A percentile compares a stretch with the other conserved stretches of the same genome.
These are phyloP conservation scores for Hedya salicella DNA, from an alignment of 2,888 invertebrate species.

Conservation along the genomic window DNA sequence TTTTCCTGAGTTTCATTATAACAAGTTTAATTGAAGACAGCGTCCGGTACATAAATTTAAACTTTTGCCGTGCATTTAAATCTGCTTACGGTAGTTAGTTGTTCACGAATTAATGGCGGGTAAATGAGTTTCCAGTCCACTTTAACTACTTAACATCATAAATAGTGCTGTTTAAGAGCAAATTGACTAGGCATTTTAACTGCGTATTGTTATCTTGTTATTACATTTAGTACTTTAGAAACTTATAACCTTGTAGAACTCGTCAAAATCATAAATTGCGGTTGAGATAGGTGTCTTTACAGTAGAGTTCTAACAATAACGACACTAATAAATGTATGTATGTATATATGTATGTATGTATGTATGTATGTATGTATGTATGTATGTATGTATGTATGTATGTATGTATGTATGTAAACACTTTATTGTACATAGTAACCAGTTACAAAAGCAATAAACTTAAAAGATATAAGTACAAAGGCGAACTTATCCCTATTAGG, in stretches of 20 bases:
- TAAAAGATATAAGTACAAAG: no score
- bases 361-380: no score
- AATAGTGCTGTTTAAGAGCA: slow-evolving; percentile 43
- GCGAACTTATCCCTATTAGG: no score
- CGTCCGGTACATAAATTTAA: slow-evolving; percentile 80
- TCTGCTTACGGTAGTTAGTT: slow-evolving; percentile 75
- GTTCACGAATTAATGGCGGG: slow-evolving; percentile 64
- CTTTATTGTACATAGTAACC: no score
- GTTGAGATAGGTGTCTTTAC: no score
- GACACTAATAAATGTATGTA: no score
- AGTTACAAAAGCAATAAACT: no score
- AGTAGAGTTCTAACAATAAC: no score
- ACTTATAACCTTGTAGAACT: background rate
- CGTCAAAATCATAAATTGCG: background rate
- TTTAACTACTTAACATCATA: slow-evolving; percentile 62
- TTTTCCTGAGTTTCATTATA: slow-evolving; percentile 79
- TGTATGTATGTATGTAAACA: no score
- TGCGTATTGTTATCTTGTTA: slow-evolving; percentile 3
- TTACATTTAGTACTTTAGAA: background rate
- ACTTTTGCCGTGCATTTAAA: slow-evolving; percentile 81
- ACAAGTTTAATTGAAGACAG: slow-evolving; percentile 82
- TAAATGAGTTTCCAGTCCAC: slow-evolving; percentile 70
- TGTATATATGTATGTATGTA: no score
- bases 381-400: no score
- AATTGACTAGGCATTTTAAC: slow-evolving; percentile 46